Conservation (phyloP, 1,140 invertebrate species). For the Samia ricini region DNA sequence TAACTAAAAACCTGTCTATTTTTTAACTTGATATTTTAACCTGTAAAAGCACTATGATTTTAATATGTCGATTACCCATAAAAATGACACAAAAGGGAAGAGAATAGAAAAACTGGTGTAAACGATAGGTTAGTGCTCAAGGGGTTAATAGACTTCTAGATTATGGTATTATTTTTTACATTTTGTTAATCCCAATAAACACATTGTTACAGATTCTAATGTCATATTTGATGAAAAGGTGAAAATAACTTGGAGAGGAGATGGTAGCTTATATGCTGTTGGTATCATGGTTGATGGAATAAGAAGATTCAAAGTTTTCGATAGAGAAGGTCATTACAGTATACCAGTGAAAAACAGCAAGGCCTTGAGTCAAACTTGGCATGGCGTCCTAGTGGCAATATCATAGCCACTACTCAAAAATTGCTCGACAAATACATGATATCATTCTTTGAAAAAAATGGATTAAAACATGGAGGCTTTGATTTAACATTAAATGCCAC, state of each 20-base stretch:
- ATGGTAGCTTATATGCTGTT: constrained; percentile 90
- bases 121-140: no score
- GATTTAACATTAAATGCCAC: constrained; percentile 80
- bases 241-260: constrained; percentile 89
- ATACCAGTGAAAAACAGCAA: constrained; percentile 84
- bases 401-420: constrained; percentile 86
- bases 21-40: no score
- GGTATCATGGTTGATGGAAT: constrained; percentile 78
- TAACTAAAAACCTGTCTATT: no score
- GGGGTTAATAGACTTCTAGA: no score
- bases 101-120: no score
- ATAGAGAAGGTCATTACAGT: constrained; percentile 85
- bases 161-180: no score
- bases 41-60: no score
- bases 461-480: constrained; percentile 91
- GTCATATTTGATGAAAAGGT: constrained; percentile 77
- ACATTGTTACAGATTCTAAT: constrained; percentile 44
- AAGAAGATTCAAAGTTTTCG: constrained; percentile 84
- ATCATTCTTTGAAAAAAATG: constrained; percentile 95
- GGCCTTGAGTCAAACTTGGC: constrained; percentile 83
- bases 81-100: no score
- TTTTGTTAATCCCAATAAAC: no score
- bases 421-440: constrained; percentile 85
- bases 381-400: constrained; percentile 89
- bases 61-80: no score